A percentile compares a stretch with the other conserved stretches of the same genome.
Evolutionary conservation across 23 tunicate species (phyloP).

Genomic region (Phallusia fumigata): DNA sequence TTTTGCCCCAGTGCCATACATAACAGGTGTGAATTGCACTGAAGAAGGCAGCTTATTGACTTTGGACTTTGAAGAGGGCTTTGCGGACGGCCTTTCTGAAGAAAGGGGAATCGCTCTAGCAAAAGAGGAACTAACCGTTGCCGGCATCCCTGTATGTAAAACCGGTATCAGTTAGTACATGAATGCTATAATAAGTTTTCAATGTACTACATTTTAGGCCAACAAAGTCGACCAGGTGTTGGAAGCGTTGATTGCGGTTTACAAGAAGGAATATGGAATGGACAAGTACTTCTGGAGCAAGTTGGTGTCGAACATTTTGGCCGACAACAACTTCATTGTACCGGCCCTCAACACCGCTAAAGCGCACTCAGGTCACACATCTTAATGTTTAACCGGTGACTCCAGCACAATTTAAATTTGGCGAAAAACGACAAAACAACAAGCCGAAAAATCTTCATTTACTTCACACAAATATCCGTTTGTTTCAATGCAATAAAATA

Average conservation of each 20-base stretch:
- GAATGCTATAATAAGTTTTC: no score
- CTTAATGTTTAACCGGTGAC: no score
- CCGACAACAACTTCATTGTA: neutral
- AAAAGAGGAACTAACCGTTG: neutral
- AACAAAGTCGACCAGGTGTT: slow-evolving; percentile 6
- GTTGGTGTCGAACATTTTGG: slow-evolving; percentile 3
- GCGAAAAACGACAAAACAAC: no score
- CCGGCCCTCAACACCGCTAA: neutral
- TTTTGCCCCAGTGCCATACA: slow-evolving; percentile 19
- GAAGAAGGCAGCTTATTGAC: slow-evolving; percentile 1
- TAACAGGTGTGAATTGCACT: slow-evolving; percentile 12
- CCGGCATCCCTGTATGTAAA: neutral
- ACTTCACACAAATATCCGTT: no score
- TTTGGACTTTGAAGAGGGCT: slow-evolving; percentile 6
- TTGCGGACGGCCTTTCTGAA: neutral
- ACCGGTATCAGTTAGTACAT: neutral
- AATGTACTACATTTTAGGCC: neutral
- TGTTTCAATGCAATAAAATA: neutral
- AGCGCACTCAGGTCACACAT: neutral
- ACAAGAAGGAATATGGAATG: neutral
- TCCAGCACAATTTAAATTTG: no score
- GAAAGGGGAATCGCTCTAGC: neutral
- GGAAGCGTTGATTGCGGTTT: neutral
- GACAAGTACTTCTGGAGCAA: slow-evolving; percentile 15
- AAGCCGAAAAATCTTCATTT: neutral